These are phyloP conservation scores for Metridium senile DNA, from an alignment of 92 coral and sea anemone species.

Conservation along the genomic window DNA sequence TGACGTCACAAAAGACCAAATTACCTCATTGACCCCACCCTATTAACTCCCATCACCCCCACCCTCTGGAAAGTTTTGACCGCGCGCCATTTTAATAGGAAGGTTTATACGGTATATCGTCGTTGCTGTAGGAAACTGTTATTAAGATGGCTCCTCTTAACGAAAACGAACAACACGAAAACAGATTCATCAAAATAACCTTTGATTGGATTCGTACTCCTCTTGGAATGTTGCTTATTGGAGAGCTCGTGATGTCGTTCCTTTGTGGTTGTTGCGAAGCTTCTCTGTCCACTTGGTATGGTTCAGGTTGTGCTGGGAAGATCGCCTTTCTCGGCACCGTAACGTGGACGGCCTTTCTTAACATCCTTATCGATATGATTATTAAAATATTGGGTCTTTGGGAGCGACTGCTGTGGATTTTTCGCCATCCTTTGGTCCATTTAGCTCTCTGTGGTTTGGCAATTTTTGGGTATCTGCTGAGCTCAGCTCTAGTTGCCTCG, in stretches of 20 bases:
- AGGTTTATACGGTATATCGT: background rate
- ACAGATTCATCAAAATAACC: slow-evolving; percentile 26
- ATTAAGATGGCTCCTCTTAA: slow-evolving; percentile 21
- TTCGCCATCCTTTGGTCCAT: slow-evolving; percentile 71
- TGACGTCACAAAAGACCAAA: too few species aligned
- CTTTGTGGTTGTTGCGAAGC: slow-evolving; percentile 61
- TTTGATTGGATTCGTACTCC: slow-evolving; percentile 36
- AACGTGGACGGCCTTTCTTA: slow-evolving; percentile 88
- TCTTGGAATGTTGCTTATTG: slow-evolving; percentile 58
- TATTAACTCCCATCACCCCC: background rate
- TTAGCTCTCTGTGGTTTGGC: slow-evolving; percentile 63
- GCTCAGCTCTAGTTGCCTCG: slow-evolving; percentile 58
- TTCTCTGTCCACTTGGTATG: slow-evolving; percentile 15
- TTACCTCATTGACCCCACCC: background rate
- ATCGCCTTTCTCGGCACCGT: slow-evolving; percentile 70
- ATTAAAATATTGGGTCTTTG: slow-evolving; percentile 83
- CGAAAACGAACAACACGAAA: background rate
- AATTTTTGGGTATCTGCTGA: slow-evolving; percentile 69
- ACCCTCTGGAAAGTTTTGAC: background rate
- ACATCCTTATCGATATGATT: slow-evolving; percentile 82
- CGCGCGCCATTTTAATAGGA: background rate
- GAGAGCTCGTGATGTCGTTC: slow-evolving; percentile 59
- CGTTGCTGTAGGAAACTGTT: background rate
- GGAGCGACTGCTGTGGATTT: slow-evolving; percentile 82
- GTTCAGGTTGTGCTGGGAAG: slow-evolving; percentile 24